Evolutionary conservation across 2,888 invertebrate species (phyloP), one percentile per base, ranked within the genome.

Genomic region (Lycophotia porphyrea): DNA sequence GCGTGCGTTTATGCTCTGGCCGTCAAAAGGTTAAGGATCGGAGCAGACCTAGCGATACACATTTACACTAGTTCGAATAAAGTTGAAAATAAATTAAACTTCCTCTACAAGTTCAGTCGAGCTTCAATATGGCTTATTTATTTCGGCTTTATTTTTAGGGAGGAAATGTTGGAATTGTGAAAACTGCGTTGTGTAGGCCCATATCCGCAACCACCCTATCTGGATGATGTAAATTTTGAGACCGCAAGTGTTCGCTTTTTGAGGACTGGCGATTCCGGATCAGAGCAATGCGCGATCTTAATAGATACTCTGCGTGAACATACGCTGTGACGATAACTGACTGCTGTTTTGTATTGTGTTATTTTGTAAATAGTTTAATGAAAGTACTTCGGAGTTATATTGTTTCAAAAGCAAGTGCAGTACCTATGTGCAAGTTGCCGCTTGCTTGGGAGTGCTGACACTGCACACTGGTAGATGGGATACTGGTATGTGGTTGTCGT

Each of bases 281-380:
- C 34, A 52, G 71, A 36, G 24, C 72, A 72, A 39, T 31, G 39
- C 31, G 49, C 18, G 13, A 24, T 73, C 49, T 9, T 52, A 47
- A 1, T 49, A n/a, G 24, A 71, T 72, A 72, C 39, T 18, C 36
- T 0, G 5, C 27, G 34, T 27, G n/a, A 34, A 69, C 31, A 60
- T 60, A 42, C 39, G 36, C 15, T 27, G 24, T 75, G 27, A 7
- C 18, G 15, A 18, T 44, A 27, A 34, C 24, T 13, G 24, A 63
- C 49, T 69, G 47, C 24, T 60, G 34, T 34, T 60, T 39, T 31
- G 21, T 21, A 34, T 18, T 36, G 21, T 39, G n/a, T 39, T n/a
- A 31, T 58, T 78, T 31, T 52, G 24, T 44, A 42, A 76, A 52
- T 63, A n/a, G 11, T 79, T 58, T 5, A 44, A 31, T 7, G 5